A percentile compares a stretch with the other conserved stretches of the same genome.
Evolutionary conservation across 35 echinoderm and acorn worm genomes (phyloP).

Genomic region (Patiria miniata): DNA sequence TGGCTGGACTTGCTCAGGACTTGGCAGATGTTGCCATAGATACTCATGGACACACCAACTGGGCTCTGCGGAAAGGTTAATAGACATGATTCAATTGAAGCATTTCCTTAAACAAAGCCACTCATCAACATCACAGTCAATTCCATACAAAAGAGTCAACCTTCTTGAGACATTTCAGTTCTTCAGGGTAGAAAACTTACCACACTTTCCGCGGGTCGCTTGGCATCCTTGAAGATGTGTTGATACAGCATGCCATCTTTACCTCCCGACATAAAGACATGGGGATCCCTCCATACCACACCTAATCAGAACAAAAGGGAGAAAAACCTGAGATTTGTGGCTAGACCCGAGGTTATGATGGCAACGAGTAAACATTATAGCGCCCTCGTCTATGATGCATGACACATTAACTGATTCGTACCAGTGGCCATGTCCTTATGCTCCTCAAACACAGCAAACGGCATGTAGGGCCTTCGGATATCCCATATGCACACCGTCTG

Average conservation of each 20-base stretch:
- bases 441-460: constrained; percentile 97
- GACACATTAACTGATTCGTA: background rate
- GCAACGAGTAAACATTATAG: no score
- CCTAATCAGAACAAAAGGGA: constrained; percentile 37
- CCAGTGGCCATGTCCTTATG: constrained; percentile 96
- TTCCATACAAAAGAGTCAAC: no score
- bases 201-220: constrained; percentile 76
- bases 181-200: constrained; percentile 45
- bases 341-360: no score
- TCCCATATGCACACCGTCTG: constrained; percentile 91
- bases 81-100: no score
- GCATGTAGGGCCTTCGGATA: constrained; percentile 88
- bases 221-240: constrained; percentile 97
- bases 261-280: constrained; percentile 82
- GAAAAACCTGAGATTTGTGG: no score
- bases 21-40: constrained; percentile 84
- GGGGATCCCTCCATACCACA: constrained; percentile 88
- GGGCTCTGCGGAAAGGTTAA: constrained; percentile 58
- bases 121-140: no score
- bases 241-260: constrained; percentile 90
- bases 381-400: no score
- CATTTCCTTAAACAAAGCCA: no score
- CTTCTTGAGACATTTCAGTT: background rate
- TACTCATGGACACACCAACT: constrained; percentile 88
- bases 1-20: constrained; percentile 38